phyloP scores from a whole-genome alignment of 2,113 vertebrate genomes.

The zebrafish (Danio rerio) region GRCz12tu NC_133194.1:34922501-34923000 shows the following conservation, averaged over 20 bases:
- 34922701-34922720: conserved; percentile 55
- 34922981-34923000: conserved; percentile 93
- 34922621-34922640: conserved; percentile 54
- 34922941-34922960: conserved; percentile 99
- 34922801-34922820: conserved; percentile 59
- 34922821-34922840: conserved; percentile 49
- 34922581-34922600: conserved; percentile 35
- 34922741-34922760: conserved; percentile 64
- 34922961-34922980: conserved; percentile 99
- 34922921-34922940: conserved; percentile 96
- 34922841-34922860: conserved; percentile 34
- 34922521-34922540: conserved; percentile 22
- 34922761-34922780: conserved; percentile 64
- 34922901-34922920: conserved; percentile 82
- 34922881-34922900: conserved; percentile 8
- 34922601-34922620: conserved; percentile 44
- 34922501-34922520: neutral
- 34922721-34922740: conserved; percentile 72
- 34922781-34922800: conserved; percentile 64
- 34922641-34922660: conserved; percentile 54
- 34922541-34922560: conserved; percentile 27
- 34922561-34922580: conserved; percentile 35
- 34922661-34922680: conserved; percentile 58
- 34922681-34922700: conserved; percentile 59
- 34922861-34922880: conserved; percentile 1